A percentile compares a stretch with the other conserved stretches of the same genome.
These are phyloP conservation scores for Andinoacara biseriatus DNA, from an alignment of 2,113 vertebrate species.

Conservation along the genomic window DNA sequence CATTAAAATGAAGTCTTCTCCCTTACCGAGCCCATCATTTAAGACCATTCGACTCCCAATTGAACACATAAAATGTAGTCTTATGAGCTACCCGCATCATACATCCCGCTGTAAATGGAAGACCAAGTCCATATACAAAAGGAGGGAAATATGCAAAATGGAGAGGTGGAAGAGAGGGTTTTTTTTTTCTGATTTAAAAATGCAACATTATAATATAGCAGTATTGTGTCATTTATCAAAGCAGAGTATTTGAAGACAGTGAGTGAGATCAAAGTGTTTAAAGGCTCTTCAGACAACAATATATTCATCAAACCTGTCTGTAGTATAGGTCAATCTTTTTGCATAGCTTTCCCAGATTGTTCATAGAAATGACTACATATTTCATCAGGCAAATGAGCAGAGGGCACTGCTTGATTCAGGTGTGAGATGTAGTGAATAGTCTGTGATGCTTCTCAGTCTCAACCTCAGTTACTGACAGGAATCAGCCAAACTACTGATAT, in stretches of 20 bases:
- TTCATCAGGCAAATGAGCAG: constrained; percentile 14
- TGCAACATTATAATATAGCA: neutral
- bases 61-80: constrained; percentile 65
- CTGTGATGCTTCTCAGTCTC: neutral
- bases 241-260: neutral
- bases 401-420: neutral
- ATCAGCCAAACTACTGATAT: neutral
- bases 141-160: constrained; percentile 10
- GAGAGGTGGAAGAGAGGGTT: neutral
- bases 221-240: constrained; percentile 5
- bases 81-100: constrained; percentile 50
- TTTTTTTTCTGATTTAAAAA: neutral
- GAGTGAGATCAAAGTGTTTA: neutral
- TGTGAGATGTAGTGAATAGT: neutral
- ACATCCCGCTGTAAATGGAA: constrained; percentile 53
- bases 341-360: constrained; percentile 30
- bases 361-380: constrained; percentile 37
- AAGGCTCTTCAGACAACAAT: constrained; percentile 13
- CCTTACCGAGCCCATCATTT: constrained; percentile 56
- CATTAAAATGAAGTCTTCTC: constrained; percentile 63
- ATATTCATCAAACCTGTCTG: constrained; percentile 40
- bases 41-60: constrained; percentile 56
- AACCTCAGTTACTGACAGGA: neutral
- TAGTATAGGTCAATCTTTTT: constrained; percentile 36
- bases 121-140: constrained; percentile 21